These are phyloP conservation scores for Naso thynnoides DNA, from an alignment of 2,797 vertebrate species.

Conservation along the genomic window DNA sequence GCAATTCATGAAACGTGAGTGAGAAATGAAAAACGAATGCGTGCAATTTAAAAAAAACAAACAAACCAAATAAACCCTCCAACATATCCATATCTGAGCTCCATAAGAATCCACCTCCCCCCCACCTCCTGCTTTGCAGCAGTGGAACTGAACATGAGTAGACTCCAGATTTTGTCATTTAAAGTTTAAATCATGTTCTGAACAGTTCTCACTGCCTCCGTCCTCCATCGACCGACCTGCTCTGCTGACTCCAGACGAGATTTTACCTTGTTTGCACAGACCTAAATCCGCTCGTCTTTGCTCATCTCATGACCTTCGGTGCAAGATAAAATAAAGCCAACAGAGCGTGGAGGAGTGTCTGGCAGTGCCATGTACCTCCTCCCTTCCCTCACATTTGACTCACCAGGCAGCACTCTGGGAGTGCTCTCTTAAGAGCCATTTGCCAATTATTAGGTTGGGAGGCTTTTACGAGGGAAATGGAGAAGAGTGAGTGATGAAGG, in stretches of 20 bases:
- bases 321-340: constrained; percentile 39
- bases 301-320: constrained; percentile 36
- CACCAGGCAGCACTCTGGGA: constrained; percentile 41
- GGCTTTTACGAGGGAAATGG: constrained; percentile 39
- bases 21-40: no score
- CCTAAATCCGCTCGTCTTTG: constrained; percentile 25
- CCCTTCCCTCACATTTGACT: constrained; percentile 26
- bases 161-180: neutral
- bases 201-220: neutral
- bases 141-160: neutral
- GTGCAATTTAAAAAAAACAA: no score
- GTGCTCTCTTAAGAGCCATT: constrained; percentile 42
- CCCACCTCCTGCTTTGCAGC: neutral
- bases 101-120: no score
- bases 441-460: constrained; percentile 28
- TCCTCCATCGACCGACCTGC: constrained; percentile 13
- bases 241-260: constrained; percentile 16
- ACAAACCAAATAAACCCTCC: no score
- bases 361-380: constrained; percentile 22
- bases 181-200: constrained; percentile 9
- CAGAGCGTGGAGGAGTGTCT: constrained; percentile 39
- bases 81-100: no score
- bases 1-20: no score
- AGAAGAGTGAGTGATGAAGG: constrained; percentile 25
- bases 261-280: constrained; percentile 30